Base-by-base conservation (phyloP, 2,888 invertebrate species). In the Eupithecia vulgata region DNA sequence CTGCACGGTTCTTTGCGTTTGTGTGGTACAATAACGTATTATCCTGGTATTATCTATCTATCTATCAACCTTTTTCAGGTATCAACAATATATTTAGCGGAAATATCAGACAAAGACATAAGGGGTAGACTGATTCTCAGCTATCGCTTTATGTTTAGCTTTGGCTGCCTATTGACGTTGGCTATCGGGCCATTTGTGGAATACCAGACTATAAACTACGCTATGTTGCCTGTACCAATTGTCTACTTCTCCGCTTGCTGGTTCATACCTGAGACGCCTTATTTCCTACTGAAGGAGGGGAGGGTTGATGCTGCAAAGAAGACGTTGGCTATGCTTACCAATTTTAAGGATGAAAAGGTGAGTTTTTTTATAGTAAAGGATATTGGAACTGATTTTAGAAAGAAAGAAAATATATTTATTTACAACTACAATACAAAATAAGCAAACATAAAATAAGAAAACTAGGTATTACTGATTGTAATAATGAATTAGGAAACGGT, bases 191-290 rank as follows among this genome's bases (percentile, higher is more conserved):
- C 93, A 0, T 90, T 90, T 68, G 81, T 94, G 0, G 83, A 90
- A 0, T 94, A 90, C 76, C 77, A 81, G 0, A 78, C 89, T 71
- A 62, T 92, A 79, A 85, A 95, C 88, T 93, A 91, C 70, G 82
- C 91, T 65, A 86, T 95, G n/a, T 76, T 93, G 6, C 76, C 88
- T 0, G 77, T 95, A 5, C 95, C 95, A 0, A 71, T 92, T 0
- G 71, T 90, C 5, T 95, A 93, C 80, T 92, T 95, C 70, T n/a
- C 85, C 0, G 89, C 88, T 0, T 95, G 95, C 77, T 85, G 89
- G 73, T 95, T 94, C 87, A 95, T 95, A 82, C 96, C 96, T 0
- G 96, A 96, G 80, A 95, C 95, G 0, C 96, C 96, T 0, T 95
- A 95, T 80, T 95, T 90, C 78, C 87, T 95, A 34, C 82, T 96